phyloP scores from a whole-genome alignment of 2,797 vertebrate genomes.

The Acrossocheilus wenchowensis region DNA sequence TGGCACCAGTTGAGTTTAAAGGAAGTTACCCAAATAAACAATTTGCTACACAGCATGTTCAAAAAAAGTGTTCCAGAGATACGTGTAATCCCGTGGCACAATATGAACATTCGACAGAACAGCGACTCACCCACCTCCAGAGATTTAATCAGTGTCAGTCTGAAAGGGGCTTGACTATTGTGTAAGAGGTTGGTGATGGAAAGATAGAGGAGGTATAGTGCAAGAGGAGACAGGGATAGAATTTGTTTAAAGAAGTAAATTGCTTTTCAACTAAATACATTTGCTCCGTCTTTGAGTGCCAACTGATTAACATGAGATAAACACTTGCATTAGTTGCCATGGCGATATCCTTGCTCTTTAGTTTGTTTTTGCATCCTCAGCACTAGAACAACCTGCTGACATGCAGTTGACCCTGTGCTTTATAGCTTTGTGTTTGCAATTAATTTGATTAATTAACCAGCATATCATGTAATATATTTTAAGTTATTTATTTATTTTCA shows the following conservation, averaged over 20 bases:
- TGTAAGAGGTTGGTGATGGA: neutral
- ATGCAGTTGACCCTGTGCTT: neutral
- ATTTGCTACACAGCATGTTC: neutral
- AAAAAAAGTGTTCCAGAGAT: neutral
- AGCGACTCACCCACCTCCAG: neutral
- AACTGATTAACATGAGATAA: slow-evolving; percentile 16
- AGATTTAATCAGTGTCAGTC: neutral
- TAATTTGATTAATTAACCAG: neutral
- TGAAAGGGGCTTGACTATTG: neutral
- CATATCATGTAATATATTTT: neutral
- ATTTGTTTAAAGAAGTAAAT: neutral
- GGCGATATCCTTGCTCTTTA: slow-evolving; percentile 3
- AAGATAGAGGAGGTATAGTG: neutral
- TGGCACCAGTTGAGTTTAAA: neutral
- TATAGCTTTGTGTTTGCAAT: neutral
- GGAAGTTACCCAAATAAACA: neutral
- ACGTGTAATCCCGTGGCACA: neutral
- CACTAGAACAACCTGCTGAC: neutral
- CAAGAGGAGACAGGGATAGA: neutral
- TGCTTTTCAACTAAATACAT: slow-evolving; percentile 18
- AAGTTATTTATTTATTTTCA: neutral
- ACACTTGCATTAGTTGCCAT: slow-evolving; percentile 38
- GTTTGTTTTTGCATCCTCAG: neutral
- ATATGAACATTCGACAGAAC: neutral
- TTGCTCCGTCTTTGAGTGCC: neutral